These are phyloP conservation scores for Accipiter virgatus DNA, from an alignment of 2,113 vertebrate genomes.

Conservation along the genomic window DNA sequence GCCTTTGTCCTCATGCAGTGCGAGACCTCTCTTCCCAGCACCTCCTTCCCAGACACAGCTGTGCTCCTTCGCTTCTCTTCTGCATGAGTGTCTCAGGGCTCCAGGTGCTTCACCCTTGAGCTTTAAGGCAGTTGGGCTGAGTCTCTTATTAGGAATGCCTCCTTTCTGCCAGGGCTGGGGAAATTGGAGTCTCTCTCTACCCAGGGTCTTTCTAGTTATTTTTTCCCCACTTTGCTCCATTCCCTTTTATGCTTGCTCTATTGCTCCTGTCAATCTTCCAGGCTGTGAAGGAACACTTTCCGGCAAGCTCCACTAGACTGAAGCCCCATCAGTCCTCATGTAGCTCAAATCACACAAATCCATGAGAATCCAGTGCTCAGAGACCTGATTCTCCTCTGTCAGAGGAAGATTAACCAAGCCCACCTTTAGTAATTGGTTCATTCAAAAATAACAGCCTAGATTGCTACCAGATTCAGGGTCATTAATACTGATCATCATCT, in stretches of 20 bases:
- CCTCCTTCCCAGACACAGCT: background rate
- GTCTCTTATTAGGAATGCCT: background rate
- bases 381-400: background rate
- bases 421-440: background rate
- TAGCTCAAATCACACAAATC: background rate
- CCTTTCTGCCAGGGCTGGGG: background rate
- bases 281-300: background rate
- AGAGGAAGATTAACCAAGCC: background rate
- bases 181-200: background rate
- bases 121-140: background rate
- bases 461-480: background rate
- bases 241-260: background rate
- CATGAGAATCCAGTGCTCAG: background rate
- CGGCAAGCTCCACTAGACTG: background rate
- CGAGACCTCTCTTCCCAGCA: background rate
- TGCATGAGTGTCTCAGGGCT: rapidly evolving
- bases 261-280: background rate
- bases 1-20: background rate
- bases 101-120: background rate
- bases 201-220: background rate
- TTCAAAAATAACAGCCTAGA: background rate
- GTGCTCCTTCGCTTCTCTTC: background rate
- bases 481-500: background rate
- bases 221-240: background rate
- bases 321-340: background rate